Percentiles rank a stretch among this genome's conserved stretches.
phyloP scores from a whole-genome alignment of 2,113 vertebrate species.

The Phoxinus phoxinus region DNA sequence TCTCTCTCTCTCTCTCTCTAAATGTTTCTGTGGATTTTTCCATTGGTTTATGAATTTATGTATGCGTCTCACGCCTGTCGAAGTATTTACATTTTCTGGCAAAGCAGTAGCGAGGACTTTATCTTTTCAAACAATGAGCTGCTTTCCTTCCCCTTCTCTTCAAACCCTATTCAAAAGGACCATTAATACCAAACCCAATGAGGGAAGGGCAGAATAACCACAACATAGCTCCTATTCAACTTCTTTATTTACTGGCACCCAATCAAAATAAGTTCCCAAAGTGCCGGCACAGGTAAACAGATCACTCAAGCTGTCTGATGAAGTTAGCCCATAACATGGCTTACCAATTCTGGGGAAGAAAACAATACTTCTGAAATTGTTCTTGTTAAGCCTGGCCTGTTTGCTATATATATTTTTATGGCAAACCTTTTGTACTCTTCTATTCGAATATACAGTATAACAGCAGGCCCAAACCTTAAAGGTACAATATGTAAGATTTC shows the following conservation, averaged over 20 bases:
- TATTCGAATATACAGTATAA: neutral
- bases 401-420: constrained; percentile 7
- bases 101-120: constrained; percentile 58
- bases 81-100: constrained; percentile 57
- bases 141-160: constrained; percentile 79
- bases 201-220: constrained; percentile 70
- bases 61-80: constrained; percentile 31
- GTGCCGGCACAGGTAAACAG: constrained; percentile 55
- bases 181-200: constrained; percentile 61
- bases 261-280: constrained; percentile 73
- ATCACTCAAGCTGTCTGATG: constrained; percentile 20
- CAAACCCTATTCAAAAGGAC: constrained; percentile 69
- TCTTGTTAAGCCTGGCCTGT: neutral
- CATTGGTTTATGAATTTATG: constrained; percentile 52
- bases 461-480: neutral
- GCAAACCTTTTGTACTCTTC: neutral
- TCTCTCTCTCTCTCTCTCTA: constrained; percentile 29
- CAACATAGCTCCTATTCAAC: constrained; percentile 71
- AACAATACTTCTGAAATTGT: neutral
- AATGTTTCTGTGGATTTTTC: constrained; percentile 26
- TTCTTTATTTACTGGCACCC: constrained; percentile 77
- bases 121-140: constrained; percentile 77
- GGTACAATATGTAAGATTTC: too few relatives aligned
- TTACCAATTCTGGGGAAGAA: constrained; percentile 32
- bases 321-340: neutral